Percentiles rank a stretch among this genome's conserved stretches.
Evolutionary conservation across 1,140 invertebrate species (phyloP).

Genomic region (Caerostris darwini): DNA sequence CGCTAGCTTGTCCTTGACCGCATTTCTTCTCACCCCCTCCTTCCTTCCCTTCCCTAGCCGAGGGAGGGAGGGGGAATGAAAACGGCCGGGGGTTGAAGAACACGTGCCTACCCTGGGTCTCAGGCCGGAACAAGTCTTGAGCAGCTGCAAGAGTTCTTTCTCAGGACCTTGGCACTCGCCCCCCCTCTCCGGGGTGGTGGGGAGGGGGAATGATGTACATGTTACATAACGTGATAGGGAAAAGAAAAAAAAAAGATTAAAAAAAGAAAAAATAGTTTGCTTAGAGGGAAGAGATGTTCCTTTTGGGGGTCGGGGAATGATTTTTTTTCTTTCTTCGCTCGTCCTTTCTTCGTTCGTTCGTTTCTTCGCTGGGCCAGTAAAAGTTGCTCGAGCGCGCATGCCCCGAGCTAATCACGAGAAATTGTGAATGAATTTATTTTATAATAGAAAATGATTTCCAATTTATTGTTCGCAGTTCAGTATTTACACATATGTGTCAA

Average conservation of each 20-base stretch:
- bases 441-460: too few species aligned
- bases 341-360: too few species aligned
- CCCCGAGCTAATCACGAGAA: not conserved
- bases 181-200: not conserved
- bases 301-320: not conserved
- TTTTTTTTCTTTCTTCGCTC: not conserved
- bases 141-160: conserved; percentile 43
- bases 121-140: conserved; percentile 69
- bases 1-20: conserved; percentile 75
- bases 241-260: not conserved
- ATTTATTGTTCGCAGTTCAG: too few species aligned
- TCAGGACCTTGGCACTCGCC: conserved; percentile 73
- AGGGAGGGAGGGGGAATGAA: too few species aligned
- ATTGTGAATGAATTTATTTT: too few species aligned
- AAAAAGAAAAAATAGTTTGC: not conserved
- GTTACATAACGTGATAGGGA: conserved; percentile 41
- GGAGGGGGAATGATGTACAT: not conserved
- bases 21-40: conserved; percentile 64
- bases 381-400: not conserved
- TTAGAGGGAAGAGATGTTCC: conserved; percentile 19
- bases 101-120: conserved; percentile 76
- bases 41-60: not conserved
- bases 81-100: conserved; percentile 46
- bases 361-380: not conserved
- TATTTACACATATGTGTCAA: too few species aligned